Evolutionary conservation across 2,888 invertebrate genomes (phyloP), one percentile per base, ranked within the genome.

Genomic region (Perizoma affinitatum): DNA sequence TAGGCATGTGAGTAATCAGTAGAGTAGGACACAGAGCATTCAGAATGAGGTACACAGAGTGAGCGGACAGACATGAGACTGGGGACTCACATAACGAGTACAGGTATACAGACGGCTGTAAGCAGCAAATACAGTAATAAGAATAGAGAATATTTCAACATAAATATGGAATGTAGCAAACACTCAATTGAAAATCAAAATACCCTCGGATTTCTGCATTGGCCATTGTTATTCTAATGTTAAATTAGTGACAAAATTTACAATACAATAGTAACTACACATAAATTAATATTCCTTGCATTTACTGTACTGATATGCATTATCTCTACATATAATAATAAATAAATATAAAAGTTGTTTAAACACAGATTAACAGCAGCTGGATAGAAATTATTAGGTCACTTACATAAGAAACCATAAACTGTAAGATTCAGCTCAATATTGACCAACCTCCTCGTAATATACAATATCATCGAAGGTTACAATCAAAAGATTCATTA

Each of bases 151-250:
- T 88, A 90, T 87, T 88, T 90, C 90, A 90, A 90, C 91, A 91
- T 91, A 91, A 91, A 91, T 90, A 92, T 92, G 91, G 91, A 91
- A 92, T 92, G 91, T 92, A 92, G 88, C 84, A 88, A 89, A 91
- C 91, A 90, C 90, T 90, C 91, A 88, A 88, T 88, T 85, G 87
- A 87, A 87, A 22, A 22, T 22, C 22, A 22, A 22, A 88, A 84
- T 83, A 88, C 87, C 87, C 77, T 88, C 84, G 78, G 88, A 84
- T 84, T 84, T 77, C 80, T 87, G 87, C 88, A 74, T 79, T 68
- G 81, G 86, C 87, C 89, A 84, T 79, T 69, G 75, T 86, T 86
- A 86, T 82, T 85, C 89, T 90, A 88, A 87, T 82, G 88, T 87
- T 88, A 88, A 88, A 90, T 88, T 82, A 90, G 84, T 87, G 82